Percentiles rank a stretch among this genome's conserved stretches.
Conservation (phyloP, 2,888 invertebrate genomes). For the Diloba caeruleocephala region DNA sequence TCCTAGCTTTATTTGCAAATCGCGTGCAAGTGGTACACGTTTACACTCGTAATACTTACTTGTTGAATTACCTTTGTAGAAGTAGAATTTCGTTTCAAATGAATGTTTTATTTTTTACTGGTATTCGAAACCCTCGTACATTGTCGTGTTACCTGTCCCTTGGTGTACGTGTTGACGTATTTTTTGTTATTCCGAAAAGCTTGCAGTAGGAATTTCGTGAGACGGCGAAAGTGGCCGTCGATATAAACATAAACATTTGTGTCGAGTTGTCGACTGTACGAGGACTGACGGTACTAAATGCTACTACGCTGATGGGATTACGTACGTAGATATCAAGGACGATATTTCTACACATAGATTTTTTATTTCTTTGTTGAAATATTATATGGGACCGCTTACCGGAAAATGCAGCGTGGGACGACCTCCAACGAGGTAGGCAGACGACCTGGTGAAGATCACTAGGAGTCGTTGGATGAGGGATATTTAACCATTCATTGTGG, state of each 20-base stretch:
- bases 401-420: too few relatives aligned
- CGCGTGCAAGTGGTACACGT: constrained; percentile 77
- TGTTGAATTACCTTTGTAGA: constrained; percentile 79
- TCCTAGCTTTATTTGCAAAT: constrained; percentile 86
- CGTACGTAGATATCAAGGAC: constrained; percentile 13
- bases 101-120: constrained; percentile 57
- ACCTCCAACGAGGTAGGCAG: too few relatives aligned
- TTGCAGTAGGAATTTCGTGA: constrained; percentile 32
- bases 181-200: constrained; percentile 27
- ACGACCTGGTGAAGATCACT: too few relatives aligned
- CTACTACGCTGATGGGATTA: constrained; percentile 15
- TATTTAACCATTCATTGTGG: too few relatives aligned
- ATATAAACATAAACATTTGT: constrained; percentile 45
- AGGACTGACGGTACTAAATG: constrained; percentile 29
- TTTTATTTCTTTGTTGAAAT: too few relatives aligned
- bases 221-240: constrained; percentile 36
- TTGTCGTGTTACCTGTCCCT: constrained; percentile 43
- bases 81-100: constrained; percentile 62
- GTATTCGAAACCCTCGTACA: constrained; percentile 48
- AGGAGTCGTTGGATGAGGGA: too few relatives aligned
- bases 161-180: constrained; percentile 47
- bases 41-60: constrained; percentile 74
- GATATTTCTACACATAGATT: constrained; percentile 9
- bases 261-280: constrained; percentile 34
- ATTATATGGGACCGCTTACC: too few relatives aligned